Percentiles rank a stretch among this genome's conserved stretches.
These are phyloP conservation scores for Dicerorhinus sumatrensis DNA, from an alignment of 2,113 vertebrate species.

Conservation along the genomic window DNA sequence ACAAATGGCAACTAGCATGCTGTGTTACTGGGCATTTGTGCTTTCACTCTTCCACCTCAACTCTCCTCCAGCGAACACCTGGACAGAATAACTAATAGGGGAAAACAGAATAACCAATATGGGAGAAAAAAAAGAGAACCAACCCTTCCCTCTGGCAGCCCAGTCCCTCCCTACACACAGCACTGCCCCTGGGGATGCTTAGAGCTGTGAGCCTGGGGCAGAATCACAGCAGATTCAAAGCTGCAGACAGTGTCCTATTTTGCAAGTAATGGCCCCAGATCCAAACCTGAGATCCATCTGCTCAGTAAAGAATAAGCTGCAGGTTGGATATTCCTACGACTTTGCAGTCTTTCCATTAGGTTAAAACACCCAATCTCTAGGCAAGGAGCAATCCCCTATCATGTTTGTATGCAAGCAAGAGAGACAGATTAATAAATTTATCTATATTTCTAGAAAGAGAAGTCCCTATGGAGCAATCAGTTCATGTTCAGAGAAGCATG, in stretches of 20 bases:
- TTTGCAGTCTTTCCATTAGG: neutral
- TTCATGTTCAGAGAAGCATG: neutral
- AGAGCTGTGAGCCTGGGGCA: neutral
- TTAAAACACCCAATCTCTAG: neutral
- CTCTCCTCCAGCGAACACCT: neutral
- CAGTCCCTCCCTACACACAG: neutral
- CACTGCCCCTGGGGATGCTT: too few species aligned
- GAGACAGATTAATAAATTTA: neutral
- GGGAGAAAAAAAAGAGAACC: neutral
- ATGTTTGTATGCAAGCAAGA: neutral
- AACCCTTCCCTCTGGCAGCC: neutral
- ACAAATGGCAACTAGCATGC: fast-evolving
- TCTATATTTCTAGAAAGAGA: neutral
- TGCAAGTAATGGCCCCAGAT: neutral
- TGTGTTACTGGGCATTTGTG: neutral
- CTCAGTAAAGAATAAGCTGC: neutral
- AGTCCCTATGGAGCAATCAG: neutral
- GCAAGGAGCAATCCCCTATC: neutral
- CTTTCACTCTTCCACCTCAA: neutral
- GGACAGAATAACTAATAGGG: neutral
- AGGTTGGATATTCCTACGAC: neutral
- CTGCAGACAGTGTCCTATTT: neutral
- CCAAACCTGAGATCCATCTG: neutral
- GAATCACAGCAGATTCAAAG: neutral
- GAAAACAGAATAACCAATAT: neutral